Percentiles rank a stretch among this genome's conserved stretches.
Evolutionary conservation across 2,888 invertebrate species (phyloP).

Genomic region (Pachliopta kotzebuea): DNA sequence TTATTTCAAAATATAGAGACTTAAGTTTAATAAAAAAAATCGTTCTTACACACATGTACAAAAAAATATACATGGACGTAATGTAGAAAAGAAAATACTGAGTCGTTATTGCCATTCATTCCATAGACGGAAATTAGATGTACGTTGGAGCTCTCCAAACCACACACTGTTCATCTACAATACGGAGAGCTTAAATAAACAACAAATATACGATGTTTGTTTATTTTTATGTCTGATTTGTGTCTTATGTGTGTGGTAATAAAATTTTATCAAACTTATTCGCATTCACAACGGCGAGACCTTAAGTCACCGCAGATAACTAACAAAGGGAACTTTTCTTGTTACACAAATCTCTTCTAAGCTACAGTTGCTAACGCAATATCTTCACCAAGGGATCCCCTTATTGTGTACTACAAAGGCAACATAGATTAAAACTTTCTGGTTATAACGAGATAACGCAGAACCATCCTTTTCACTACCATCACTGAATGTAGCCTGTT

Average conservation of each 20-base stretch:
- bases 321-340: constrained; percentile 27
- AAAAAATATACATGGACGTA: too few species aligned
- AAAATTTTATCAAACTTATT: constrained; percentile 1
- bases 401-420: constrained; percentile 26
- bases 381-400: constrained; percentile 17
- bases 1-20: too few species aligned
- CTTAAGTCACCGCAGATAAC: constrained; percentile 2
- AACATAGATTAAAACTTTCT: constrained; percentile 27
- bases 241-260: too few species aligned
- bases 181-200: too few species aligned
- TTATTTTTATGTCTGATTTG: too few species aligned
- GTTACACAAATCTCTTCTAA: constrained; percentile 24
- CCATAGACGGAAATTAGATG: not conserved
- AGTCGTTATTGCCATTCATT: not conserved
- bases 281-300: not conserved
- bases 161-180: not conserved
- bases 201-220: too few species aligned
- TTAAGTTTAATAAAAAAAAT: too few species aligned
- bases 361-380: constrained; percentile 20
- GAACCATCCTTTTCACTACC: constrained; percentile 17
- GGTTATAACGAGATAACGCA: constrained; percentile 17
- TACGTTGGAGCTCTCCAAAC: not conserved
- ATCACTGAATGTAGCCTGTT: not conserved
- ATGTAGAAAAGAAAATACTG: not conserved
- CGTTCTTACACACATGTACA: too few species aligned